Evolutionary conservation across 2,888 invertebrate genomes (phyloP).

Genomic region (Pinctada fucata): DNA sequence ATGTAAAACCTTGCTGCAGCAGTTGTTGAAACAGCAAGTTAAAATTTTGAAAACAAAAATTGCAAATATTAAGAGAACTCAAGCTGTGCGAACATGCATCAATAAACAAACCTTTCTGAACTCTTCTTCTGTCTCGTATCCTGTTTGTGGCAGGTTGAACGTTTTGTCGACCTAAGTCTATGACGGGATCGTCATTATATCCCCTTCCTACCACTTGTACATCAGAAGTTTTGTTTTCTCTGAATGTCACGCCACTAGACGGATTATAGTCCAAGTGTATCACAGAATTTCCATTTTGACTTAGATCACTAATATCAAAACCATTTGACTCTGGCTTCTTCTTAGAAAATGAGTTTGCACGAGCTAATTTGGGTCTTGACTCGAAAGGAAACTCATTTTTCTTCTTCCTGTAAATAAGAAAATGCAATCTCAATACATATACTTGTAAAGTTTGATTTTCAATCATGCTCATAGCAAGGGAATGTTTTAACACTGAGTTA

Average conservation of each 20-base stretch:
- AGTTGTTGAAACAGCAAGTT: no score
- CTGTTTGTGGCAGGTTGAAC: conserved; percentile 19
- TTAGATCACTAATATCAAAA: conserved; percentile 19
- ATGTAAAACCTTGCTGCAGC: no score
- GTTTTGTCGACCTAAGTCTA: conserved; percentile 8
- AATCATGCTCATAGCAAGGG: no score
- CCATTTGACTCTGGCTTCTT: conserved; percentile 39
- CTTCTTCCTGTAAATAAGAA: conserved; percentile 49
- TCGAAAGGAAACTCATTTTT: conserved; percentile 68
- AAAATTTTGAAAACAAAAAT: no score
- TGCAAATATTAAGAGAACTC: no score
- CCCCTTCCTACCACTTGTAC: conserved; percentile 74
- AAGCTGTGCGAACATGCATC: no score
- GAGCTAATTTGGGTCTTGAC: conserved; percentile 63
- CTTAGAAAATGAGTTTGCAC: conserved; percentile 52
- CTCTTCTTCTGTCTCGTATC: conserved; percentile 16
- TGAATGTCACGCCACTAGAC: conserved; percentile 72
- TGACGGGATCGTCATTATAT: conserved; percentile 66
- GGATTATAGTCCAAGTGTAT: conserved; percentile 68
- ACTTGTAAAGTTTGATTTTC: no score
- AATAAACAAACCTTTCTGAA: conserved; percentile 23
- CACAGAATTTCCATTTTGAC: conserved; percentile 41
- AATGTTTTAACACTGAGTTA: no score
- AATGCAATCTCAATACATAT: not conserved
- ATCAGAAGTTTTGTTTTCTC: conserved; percentile 71